phyloP scores from a whole-genome alignment of 2,797 vertebrate species.

The Sebastiscus tertius region DNA sequence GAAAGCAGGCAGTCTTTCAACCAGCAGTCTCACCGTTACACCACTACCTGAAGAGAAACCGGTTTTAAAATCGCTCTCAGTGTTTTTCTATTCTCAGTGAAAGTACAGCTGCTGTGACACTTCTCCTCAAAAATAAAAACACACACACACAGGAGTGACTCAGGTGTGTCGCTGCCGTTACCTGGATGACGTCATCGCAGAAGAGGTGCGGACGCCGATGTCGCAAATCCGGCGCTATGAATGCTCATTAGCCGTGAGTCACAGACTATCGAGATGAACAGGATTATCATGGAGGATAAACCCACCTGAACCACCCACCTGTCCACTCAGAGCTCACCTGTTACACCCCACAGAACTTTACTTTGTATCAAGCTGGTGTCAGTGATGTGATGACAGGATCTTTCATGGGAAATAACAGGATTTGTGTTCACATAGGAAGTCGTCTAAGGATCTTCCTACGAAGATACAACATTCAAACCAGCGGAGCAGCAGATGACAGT shows the following conservation, averaged over 20 bases:
- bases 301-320: background rate
- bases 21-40: background rate
- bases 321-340: background rate
- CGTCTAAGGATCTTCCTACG: too few species aligned
- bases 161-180: slow-evolving; percentile 24
- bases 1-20: background rate
- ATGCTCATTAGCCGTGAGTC: background rate
- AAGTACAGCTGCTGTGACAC: background rate
- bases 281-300: too few species aligned
- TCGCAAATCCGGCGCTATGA: background rate
- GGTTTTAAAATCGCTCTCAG: slow-evolving; percentile 29
- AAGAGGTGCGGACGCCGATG: slow-evolving; percentile 10
- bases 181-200: slow-evolving; percentile 22
- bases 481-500: too few species aligned
- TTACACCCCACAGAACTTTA: too few species aligned
- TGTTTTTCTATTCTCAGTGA: background rate
- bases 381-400: background rate
- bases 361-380: background rate
- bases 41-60: slow-evolving; percentile 3
- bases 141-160: slow-evolving; percentile 7
- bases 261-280: background rate
- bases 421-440: too few species aligned
- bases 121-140: background rate
- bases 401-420: background rate
- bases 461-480: background rate